Conservation (phyloP, 2,888 invertebrate species). For the Strigamia maritima region DNA sequence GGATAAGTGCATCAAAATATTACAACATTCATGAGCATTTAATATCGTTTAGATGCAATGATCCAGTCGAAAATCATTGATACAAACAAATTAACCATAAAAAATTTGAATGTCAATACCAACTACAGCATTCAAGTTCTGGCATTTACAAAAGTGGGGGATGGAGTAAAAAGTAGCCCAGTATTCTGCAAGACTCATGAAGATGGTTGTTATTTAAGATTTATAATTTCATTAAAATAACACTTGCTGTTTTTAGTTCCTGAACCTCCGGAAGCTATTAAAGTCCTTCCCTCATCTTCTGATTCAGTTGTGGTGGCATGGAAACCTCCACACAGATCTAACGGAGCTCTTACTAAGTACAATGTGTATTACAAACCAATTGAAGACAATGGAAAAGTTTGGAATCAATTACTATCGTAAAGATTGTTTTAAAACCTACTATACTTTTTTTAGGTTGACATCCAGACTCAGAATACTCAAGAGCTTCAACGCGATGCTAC, state of each 20-base stretch:
- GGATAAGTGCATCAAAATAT: too few relatives aligned
- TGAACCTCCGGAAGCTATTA: neutral
- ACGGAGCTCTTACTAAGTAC: neutral
- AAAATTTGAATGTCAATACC: neutral
- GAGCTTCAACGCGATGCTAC: neutral
- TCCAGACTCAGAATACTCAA: neutral
- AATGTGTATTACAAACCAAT: neutral
- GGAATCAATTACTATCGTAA: too few relatives aligned
- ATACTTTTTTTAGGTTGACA: neutral
- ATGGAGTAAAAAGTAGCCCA: neutral
- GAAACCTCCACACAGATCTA: constrained; percentile 1
- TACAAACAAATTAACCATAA: neutral
- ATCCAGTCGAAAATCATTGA: neutral
- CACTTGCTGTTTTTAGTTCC: too few relatives aligned
- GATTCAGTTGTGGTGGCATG: neutral
- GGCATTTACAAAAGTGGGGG: neutral
- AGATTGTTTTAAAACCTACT: too few relatives aligned
- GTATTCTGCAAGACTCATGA: neutral
- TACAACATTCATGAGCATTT: neutral
- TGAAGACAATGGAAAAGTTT: neutral
- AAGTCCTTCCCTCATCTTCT: neutral
- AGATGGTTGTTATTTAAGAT: neutral
- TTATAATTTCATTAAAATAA: constrained; percentile 18
- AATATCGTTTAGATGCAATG: neutral
- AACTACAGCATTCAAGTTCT: neutral